Evolutionary conservation across 2,888 invertebrate species (phyloP).

Genomic region (Cosmorhoe ocellata): DNA sequence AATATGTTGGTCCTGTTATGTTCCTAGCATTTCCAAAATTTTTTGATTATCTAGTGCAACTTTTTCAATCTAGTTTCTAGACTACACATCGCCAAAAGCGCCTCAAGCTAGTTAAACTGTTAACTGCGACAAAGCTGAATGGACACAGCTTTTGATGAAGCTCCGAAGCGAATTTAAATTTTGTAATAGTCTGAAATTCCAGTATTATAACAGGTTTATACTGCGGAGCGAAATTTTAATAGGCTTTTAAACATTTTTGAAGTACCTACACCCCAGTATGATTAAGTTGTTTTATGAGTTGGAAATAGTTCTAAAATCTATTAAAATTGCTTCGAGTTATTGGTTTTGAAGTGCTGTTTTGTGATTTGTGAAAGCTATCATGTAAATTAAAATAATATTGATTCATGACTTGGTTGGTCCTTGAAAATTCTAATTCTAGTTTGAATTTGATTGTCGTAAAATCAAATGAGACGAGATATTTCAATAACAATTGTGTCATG

Average conservation of each 20-base stretch:
- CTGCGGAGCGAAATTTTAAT: conserved; percentile 11
- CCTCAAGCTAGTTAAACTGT: not conserved
- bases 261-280: conserved; percentile 6
- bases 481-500: no score
- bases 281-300: conserved; percentile 17
- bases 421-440: no score
- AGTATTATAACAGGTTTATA: conserved; percentile 11
- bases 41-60: no score
- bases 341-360: not conserved
- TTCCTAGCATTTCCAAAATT: no score
- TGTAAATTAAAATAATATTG: no score
- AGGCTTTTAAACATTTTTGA: conserved; percentile 18
- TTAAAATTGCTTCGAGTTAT: conserved; percentile 9
- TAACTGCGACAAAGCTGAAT: conserved; percentile 8
- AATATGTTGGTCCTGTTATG: no score
- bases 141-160: conserved; percentile 11
- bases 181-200: conserved; percentile 2
- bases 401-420: no score
- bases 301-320: conserved; percentile 16
- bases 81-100: no score
- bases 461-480: no score
- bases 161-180: conserved; percentile 13
- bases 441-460: no score
- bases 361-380: no score
- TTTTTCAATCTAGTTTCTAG: no score